Percentiles rank a stretch among this genome's conserved stretches.
These are phyloP conservation scores for Karalla daura DNA, from an alignment of 2,797 vertebrate genomes.

Conservation along the genomic window DNA sequence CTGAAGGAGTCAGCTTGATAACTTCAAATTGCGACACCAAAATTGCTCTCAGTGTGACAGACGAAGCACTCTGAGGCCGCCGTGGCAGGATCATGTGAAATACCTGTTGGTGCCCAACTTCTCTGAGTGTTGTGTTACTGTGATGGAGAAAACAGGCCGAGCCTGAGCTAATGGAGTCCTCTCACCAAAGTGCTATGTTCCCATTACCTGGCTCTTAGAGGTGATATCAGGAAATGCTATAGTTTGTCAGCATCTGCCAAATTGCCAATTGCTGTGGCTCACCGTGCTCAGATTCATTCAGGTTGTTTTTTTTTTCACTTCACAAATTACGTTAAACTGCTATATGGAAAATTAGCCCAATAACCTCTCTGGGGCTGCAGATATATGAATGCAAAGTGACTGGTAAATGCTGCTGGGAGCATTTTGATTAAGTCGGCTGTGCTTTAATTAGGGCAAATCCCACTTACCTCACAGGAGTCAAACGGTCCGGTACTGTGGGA, in stretches of 20 bases:
- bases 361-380: conserved; percentile 42
- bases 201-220: conserved; percentile 17
- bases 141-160: conserved; percentile 16
- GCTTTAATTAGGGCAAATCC: conserved; percentile 64
- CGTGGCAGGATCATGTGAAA: conserved; percentile 21
- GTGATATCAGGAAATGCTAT: conserved; percentile 13
- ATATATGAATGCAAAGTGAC: conserved; percentile 59
- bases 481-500: conserved; percentile 41
- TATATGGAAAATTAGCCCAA: conserved; percentile 34
- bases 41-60: conserved; percentile 37
- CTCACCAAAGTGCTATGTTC: conserved; percentile 16
- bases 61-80: conserved; percentile 33
- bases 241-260: conserved; percentile 21
- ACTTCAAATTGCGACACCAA: conserved; percentile 38
- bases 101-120: conserved; percentile 21
- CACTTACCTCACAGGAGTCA: conserved; percentile 49
- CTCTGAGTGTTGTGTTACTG: conserved; percentile 4
- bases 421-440: conserved; percentile 53
- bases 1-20: conserved; percentile 42
- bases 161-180: conserved; percentile 25
- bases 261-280: conserved; percentile 9
- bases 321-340: conserved; percentile 19
- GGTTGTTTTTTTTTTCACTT: conserved; percentile 28
- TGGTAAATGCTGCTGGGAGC: conserved; percentile 45
- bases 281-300: neutral